Evolutionary conservation across 2,113 vertebrate genomes (phyloP), one percentile per base, ranked within the genome.

Genomic region (Corapipo altera): DNA sequence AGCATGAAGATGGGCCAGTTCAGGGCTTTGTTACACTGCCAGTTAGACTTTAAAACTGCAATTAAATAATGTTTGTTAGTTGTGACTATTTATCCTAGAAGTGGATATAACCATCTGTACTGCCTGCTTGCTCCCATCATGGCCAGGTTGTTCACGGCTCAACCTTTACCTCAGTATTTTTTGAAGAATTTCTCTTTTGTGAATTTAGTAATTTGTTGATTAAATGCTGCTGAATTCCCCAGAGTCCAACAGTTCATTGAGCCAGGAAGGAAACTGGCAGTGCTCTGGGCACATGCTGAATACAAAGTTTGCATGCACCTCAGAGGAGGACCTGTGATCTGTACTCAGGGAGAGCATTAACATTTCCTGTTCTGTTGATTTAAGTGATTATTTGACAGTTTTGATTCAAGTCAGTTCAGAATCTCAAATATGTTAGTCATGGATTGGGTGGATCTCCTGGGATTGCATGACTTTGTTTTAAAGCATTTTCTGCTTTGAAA

Each of bases 41-140:
- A 96, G 69, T 74, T 93, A 91, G 66, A 85, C 88, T 92, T 93
- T 83, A 86, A 74, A 93, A 64, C 59, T 32, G 79, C 86, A 55
- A 4, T 76, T 55, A 83, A 91, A 70, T 61, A n/a, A 1, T 12
- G 26, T 88, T 78, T 55, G 52, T 88, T 66, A 12, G 35, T 11
- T 41, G 30, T 35, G 70, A 24, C 61, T 51, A 2, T 58, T 52
- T 74, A 4, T 41, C 55, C 49, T 39, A 19, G 55, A 66, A 27
- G 6, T 18, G n/a, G 19, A 22, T 43, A 51, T 75, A 65, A 75
- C n/a, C 26, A 8, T 54, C 79, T 69, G 41, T 46, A 72, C 37
- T 24, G 23, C 13, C 65, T 52, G 4, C 33, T 59, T 0, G 0
- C 17, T 59, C 20, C 26, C 43, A 3, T 28, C 2, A 0, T 19